Conservation (phyloP, 2,888 invertebrate species). For the Leptarthrus brevirostris region DNA sequence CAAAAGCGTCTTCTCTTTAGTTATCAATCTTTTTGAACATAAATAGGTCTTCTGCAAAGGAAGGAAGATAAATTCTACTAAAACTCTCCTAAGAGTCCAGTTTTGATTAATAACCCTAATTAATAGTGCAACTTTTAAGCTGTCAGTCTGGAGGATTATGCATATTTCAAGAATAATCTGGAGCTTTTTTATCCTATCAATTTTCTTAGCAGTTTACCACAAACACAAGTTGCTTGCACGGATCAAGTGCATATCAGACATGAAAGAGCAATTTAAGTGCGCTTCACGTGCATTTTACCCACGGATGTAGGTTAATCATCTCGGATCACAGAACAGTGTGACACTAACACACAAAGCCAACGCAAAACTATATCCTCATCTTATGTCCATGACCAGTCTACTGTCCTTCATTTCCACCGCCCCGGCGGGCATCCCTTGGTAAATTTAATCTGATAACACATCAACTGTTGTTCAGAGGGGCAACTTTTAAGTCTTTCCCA, state of each 20-base stretch:
- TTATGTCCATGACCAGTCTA: background rate
- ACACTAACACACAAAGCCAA: slow-evolving; percentile 23
- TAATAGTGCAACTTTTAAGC: slow-evolving; percentile 34
- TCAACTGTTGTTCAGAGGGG: slow-evolving; percentile 22
- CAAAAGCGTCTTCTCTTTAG: no score
- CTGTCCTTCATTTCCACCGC: background rate
- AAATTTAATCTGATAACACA: slow-evolving; percentile 32
- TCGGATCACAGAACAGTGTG: slow-evolving; percentile 30
- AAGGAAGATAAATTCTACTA: no score
- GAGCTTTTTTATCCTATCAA: slow-evolving; percentile 9
- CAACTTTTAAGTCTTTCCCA: slow-evolving; percentile 39
- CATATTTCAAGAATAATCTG: slow-evolving; percentile 23
- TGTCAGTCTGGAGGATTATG: slow-evolving; percentile 13
- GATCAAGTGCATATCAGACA: slow-evolving; percentile 32
- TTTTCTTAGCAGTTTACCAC: background rate
- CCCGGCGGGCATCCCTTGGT: slow-evolving; percentile 5
- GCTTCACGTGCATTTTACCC: slow-evolving; percentile 10
- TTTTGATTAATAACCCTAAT: slow-evolving; percentile 32
- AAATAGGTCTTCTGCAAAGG: no score
- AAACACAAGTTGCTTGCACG: background rate
- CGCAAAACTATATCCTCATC: background rate
- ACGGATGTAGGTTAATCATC: slow-evolving; percentile 34
- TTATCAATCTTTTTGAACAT: no score
- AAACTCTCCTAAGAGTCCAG: background rate
- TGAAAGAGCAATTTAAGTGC: slow-evolving; percentile 10